A percentile compares a stretch with the other conserved stretches of the same genome.
phyloP scores from a whole-genome alignment of 2,113 vertebrate genomes.

The Podarcis muralis region DNA sequence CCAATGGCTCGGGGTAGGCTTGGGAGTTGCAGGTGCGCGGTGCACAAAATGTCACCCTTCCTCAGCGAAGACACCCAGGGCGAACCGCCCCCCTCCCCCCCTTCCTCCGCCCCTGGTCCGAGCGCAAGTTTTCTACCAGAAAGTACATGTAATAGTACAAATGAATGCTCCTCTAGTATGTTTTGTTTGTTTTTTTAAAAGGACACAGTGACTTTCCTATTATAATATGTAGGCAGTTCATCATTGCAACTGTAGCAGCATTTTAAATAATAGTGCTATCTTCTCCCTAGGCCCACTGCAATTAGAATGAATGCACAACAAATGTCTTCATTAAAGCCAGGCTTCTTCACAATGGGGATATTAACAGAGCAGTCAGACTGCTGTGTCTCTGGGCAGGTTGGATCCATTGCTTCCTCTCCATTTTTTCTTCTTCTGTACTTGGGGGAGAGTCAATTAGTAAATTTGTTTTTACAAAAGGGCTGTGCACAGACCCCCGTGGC shows the following conservation, averaged over 20 bases:
- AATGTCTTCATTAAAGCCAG: conserved; percentile 51
- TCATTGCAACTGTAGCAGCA: conserved; percentile 40
- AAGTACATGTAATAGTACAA: conserved; percentile 12
- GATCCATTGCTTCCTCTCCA: conserved; percentile 13
- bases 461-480: background rate
- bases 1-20: no score
- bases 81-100: no score
- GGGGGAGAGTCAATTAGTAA: conserved; percentile 8
- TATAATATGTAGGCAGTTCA: conserved; percentile 23
- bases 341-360: conserved; percentile 1
- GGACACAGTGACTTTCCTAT: conserved; percentile 39
- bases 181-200: background rate
- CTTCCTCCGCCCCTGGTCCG: no score
- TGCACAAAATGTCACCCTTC: no score
- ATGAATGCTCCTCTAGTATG: conserved; percentile 4
- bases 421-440: background rate
- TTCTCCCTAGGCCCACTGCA: conserved; percentile 28
- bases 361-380: background rate
- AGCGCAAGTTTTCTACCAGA: no score
- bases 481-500: background rate
- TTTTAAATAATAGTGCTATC: background rate
- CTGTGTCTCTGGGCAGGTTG: background rate
- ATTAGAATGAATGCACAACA: conserved; percentile 48
- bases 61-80: no score
- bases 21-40: no score